phyloP scores from a whole-genome alignment of 2,888 invertebrate genomes.

The Pseudococcus longispinus region DNA sequence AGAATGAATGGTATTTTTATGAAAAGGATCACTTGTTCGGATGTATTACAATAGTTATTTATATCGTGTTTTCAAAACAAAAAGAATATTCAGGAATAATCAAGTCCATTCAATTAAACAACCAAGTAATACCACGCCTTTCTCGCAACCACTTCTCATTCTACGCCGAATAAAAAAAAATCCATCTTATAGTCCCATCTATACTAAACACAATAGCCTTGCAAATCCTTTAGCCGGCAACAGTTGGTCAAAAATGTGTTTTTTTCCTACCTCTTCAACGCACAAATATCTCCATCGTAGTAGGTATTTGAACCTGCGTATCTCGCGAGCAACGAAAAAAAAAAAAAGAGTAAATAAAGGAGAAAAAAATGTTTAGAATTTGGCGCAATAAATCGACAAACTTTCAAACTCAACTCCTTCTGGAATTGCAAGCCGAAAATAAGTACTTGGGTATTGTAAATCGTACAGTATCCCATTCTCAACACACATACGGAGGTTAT shows the following conservation, averaged over 20 bases:
- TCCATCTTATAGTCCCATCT: background rate
- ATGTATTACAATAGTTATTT: too few relatives aligned
- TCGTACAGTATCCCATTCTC: background rate
- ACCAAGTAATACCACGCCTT: too few relatives aligned
- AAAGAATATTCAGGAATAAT: too few relatives aligned
- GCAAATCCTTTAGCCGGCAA: background rate
- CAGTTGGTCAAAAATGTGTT: background rate
- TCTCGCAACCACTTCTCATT: too few relatives aligned
- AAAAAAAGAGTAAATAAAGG: background rate
- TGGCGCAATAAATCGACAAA: background rate
- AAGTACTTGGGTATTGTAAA: background rate
- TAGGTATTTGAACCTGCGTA: background rate
- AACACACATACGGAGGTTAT: background rate
- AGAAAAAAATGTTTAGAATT: background rate
- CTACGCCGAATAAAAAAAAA: too few relatives aligned
- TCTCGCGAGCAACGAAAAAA: background rate
- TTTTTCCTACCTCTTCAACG: background rate
- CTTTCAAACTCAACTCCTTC: slow-evolving; percentile 18
- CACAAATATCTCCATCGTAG: background rate
- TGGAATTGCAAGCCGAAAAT: slow-evolving; percentile 15
- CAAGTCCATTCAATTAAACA: too few relatives aligned
- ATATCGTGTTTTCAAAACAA: too few relatives aligned
- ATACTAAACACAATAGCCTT: background rate
- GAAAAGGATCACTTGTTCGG: too few relatives aligned
- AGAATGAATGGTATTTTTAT: too few relatives aligned